Evolutionary conservation across 2,113 vertebrate species (phyloP).

Genomic region (Calidris pygmaea): DNA sequence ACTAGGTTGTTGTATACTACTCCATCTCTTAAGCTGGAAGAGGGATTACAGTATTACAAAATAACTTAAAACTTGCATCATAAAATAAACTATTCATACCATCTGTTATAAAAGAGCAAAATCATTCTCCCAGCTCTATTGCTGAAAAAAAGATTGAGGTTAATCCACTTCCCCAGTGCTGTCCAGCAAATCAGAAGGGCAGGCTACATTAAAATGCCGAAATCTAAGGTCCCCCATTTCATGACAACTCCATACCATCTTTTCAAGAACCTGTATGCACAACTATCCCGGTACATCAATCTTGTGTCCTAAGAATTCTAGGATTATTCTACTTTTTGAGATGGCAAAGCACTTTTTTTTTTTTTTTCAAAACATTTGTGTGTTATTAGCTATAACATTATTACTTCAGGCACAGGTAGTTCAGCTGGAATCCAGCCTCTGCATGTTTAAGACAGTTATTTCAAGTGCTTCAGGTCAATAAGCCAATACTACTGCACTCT

Average conservation of each 20-base stretch:
- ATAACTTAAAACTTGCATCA: slow-evolving; percentile 1
- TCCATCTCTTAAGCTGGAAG: not conserved
- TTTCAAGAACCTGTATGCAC: not conserved
- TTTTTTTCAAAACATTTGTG: not conserved
- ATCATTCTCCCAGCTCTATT: not conserved
- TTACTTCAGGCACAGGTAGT: not conserved
- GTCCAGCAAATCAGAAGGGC: not conserved
- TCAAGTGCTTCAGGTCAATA: slow-evolving; percentile 51
- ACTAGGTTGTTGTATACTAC: not conserved
- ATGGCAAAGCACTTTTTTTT: not conserved
- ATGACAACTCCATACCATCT: not conserved
- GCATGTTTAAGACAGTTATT: not conserved
- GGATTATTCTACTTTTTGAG: not conserved
- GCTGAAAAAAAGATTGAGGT: not conserved
- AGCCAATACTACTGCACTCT: not conserved
- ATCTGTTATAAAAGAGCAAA: not conserved
- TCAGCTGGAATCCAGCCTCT: not conserved
- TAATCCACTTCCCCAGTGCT: not conserved
- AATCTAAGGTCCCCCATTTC: not conserved
- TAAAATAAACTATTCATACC: not conserved
- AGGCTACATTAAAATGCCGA: not conserved
- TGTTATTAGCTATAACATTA: not conserved
- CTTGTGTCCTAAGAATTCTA: not conserved
- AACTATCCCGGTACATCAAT: not conserved
- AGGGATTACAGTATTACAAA: slow-evolving; percentile 12